These are phyloP conservation scores for Tetramorium bicarinatum DNA, from an alignment of 2,888 invertebrate species.

Conservation along the genomic window DNA sequence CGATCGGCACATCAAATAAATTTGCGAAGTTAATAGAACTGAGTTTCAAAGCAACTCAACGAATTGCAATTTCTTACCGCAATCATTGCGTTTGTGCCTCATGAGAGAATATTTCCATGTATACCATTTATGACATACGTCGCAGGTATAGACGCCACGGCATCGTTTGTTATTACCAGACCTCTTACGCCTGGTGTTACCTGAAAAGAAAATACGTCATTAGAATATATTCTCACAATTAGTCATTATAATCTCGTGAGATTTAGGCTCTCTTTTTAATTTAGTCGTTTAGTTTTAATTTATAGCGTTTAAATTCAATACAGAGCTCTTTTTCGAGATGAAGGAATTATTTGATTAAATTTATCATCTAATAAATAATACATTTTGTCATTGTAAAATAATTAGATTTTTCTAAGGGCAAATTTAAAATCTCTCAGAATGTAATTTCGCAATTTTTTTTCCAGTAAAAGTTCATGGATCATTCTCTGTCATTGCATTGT, in stretches of 20 bases:
- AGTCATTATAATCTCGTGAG: neutral
- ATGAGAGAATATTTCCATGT: slow-evolving; percentile 80
- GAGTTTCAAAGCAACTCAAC: neutral
- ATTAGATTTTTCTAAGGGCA: neutral
- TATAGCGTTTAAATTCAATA: neutral
- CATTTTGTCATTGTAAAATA: neutral
- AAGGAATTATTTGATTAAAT: neutral
- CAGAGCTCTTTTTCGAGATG: neutral
- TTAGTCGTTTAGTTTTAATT: neutral
- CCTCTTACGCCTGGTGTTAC: neutral
- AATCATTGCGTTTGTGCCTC: slow-evolving; percentile 83
- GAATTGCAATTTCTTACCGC: slow-evolving; percentile 84
- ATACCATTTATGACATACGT: slow-evolving; percentile 81
- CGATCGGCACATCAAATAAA: neutral
- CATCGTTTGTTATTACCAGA: neutral
- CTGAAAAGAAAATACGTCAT: slow-evolving; percentile 25
- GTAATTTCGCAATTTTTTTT: neutral
- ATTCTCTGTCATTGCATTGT: neutral
- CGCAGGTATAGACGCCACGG: slow-evolving; percentile 72
- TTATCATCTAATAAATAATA: neutral
- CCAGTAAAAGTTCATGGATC: neutral
- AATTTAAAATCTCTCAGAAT: slow-evolving; percentile 4
- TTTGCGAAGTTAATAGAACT: neutral
- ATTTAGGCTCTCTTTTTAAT: neutral
- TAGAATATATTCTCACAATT: neutral